A percentile compares a stretch with the other conserved stretches of the same genome.
phyloP scores from a whole-genome alignment of 2,113 vertebrate genomes.

The Odontophorus gujanensis region DNA sequence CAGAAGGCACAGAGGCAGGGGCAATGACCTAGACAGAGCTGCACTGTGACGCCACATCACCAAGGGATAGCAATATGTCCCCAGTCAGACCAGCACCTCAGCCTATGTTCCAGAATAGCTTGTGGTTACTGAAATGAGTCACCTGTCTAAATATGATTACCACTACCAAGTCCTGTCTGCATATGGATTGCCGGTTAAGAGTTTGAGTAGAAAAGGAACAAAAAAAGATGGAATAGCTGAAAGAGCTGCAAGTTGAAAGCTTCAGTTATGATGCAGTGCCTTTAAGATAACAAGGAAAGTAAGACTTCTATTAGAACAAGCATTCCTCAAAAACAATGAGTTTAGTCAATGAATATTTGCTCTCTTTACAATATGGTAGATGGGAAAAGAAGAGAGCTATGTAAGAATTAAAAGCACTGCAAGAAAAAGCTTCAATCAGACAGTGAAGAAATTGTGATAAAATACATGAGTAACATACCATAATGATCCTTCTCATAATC shows the following conservation, averaged over 20 bases:
- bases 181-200: background rate
- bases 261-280: background rate
- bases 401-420: background rate
- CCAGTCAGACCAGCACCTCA: background rate
- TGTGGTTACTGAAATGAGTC: background rate
- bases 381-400: background rate
- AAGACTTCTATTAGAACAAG: background rate
- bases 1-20: rapidly evolving
- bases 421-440: background rate
- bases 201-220: background rate
- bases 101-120: background rate
- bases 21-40: background rate
- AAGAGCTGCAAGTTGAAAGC: background rate
- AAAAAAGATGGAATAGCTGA: background rate
- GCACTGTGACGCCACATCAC: background rate
- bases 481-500: background rate
- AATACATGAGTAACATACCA: background rate
- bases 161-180: background rate
- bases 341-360: background rate
- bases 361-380: background rate
- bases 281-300: background rate
- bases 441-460: background rate
- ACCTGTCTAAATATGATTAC: background rate
- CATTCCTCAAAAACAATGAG: background rate
- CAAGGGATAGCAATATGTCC: background rate